Base-by-base conservation (phyloP, 2,888 invertebrate species). In the Glyphotaelius pellucidus region DNA sequence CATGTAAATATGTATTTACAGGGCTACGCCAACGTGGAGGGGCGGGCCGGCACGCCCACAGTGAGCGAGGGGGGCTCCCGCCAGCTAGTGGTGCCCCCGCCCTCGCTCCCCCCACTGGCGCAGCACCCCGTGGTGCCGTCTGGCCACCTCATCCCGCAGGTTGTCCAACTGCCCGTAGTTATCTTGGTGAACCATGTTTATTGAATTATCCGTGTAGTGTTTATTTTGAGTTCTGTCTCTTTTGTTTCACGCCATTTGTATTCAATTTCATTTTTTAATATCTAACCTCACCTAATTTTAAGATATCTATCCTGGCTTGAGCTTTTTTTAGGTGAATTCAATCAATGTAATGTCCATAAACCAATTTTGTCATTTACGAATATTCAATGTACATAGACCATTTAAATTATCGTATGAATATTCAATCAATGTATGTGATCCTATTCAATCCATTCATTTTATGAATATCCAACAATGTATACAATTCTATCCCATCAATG, bases 11-110 rank as follows among this genome's bases (percentile, higher is more conserved):
- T 52, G 52, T 52, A 90, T 90, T 83, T 52, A 11, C 92, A 92
- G 90, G 90, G 92, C 1, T 31, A 15, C 47, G 19, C 67, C 32
- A 25, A 47, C n/a, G 42, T 92, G 42, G 97, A 97, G 94, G 97
- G 97, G 94, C 96, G 97, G 88, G 96, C 97, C 0, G 97, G 97
- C 88, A 98, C 98, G 14, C 98, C 98, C 2, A 98, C 98, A 0
- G 96, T 97, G 89, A 97, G 97, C 94, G 97, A 97, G 94, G 95
- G 95, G 30, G 95, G 94, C 87, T 90, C 92, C 67, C 93, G 91
- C 79, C 90, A 38, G n/a, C 80, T 42, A 94, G 96, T 67, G 67
- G 67, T 25, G n/a, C 67, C 67, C 67, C 67, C 67, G 91, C 94
- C 95, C 25, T 67, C 67, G 25, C 67, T 25, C 67, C 25, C 67